Conservation (phyloP, 2,113 vertebrate genomes). For the Centropus unirufus region DNA sequence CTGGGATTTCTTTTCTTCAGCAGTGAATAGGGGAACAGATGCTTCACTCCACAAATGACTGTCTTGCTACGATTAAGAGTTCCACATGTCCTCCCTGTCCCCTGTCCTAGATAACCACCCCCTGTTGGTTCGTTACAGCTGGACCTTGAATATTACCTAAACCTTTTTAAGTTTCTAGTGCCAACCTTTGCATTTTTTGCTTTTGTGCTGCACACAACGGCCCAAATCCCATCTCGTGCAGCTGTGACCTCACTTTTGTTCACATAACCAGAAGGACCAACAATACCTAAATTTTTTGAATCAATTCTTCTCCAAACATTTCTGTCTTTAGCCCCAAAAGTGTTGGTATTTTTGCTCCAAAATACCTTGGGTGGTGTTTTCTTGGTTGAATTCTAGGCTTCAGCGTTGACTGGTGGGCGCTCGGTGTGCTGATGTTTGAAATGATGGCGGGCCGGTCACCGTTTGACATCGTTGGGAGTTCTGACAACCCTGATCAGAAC, state of each 20-base stretch:
- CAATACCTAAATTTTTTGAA: not conserved
- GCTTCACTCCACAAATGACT: not conserved
- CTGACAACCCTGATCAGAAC: slow-evolving; percentile 98
- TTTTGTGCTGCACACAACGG: not conserved
- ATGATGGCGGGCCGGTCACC: slow-evolving; percentile 99
- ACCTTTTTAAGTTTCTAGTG: not conserved
- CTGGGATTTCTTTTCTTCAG: not conserved
- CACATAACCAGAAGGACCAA: not conserved
- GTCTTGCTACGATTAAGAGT: not conserved
- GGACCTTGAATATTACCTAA: slow-evolving; percentile 2
- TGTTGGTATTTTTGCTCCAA: not conserved
- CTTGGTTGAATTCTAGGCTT: slow-evolving; percentile 81
- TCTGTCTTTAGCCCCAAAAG: not conserved
- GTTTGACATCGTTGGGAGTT: slow-evolving; percentile 97
- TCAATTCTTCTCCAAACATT: not conserved
- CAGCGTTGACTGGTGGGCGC: slow-evolving; percentile 99
- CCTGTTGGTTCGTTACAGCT: not conserved
- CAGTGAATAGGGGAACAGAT: not conserved
- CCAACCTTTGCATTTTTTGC: not conserved
- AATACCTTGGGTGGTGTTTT: not conserved
- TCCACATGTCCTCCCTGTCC: not conserved
- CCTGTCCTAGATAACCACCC: not conserved
- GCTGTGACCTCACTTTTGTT: not conserved
- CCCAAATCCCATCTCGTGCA: not conserved
- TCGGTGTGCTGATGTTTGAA: slow-evolving; percentile 98